phyloP scores from a whole-genome alignment of 2,888 invertebrate genomes.

The Nyleta sp. region DNA sequence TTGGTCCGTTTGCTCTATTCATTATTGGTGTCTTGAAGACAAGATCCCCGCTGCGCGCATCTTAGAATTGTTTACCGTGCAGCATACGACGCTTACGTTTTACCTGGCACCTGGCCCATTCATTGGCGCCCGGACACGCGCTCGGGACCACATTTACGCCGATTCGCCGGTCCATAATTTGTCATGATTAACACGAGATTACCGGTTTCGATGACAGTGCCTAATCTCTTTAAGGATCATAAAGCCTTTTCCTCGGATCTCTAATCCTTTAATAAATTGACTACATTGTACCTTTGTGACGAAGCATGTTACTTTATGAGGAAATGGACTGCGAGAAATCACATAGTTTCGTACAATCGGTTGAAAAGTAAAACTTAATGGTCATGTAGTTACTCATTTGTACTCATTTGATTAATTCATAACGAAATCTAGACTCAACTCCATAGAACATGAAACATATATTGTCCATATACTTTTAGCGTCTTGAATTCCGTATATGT shows the following conservation, averaged over 20 bases:
- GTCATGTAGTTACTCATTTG: too few relatives aligned
- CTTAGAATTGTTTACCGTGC: conserved; percentile 76
- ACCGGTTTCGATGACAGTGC: conserved; percentile 78
- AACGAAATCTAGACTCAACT: too few relatives aligned
- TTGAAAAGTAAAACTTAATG: too few relatives aligned
- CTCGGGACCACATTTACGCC: conserved; percentile 30
- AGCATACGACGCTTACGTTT: conserved; percentile 73
- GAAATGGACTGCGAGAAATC: neutral
- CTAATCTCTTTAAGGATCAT: conserved; percentile 50
- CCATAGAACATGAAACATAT: too few relatives aligned
- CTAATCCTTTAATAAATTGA: conserved; percentile 60
- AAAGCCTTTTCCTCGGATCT: conserved; percentile 39
- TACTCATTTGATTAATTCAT: too few relatives aligned
- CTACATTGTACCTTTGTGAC: conserved; percentile 37
- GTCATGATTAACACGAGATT: conserved; percentile 81
- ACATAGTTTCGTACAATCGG: too few relatives aligned
- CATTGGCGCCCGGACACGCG: conserved; percentile 64
- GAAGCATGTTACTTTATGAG: conserved; percentile 21
- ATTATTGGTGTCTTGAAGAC: conserved; percentile 49
- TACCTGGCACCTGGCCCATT: conserved; percentile 77
- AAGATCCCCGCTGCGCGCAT: conserved; percentile 69
- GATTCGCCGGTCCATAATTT: conserved; percentile 75
- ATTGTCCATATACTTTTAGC: too few relatives aligned
- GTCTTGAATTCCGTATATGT: too few relatives aligned
- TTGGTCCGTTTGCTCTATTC: conserved; percentile 30